phyloP scores from a whole-genome alignment of 53 echinoderm and acorn worm genomes.

The Actinopyga echinites region DNA sequence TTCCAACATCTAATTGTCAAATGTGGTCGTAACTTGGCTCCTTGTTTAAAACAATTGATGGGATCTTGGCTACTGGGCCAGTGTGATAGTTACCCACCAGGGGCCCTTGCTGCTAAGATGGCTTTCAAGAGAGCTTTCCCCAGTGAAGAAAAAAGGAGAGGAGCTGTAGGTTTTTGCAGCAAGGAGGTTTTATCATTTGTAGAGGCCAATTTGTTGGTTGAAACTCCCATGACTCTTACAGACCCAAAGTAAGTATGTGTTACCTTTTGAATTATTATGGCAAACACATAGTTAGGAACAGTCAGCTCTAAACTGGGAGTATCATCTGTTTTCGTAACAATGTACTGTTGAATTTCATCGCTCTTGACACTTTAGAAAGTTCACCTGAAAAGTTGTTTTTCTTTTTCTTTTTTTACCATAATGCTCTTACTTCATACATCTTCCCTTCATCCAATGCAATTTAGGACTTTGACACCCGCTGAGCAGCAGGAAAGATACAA shows the following conservation, averaged over 20 bases:
- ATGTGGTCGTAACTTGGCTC: constrained; percentile 84
- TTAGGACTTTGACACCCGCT: constrained; percentile 76
- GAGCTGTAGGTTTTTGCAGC: constrained; percentile 83
- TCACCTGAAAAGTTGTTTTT: too few relatives aligned
- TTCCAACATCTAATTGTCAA: constrained; percentile 69
- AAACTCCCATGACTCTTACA: constrained; percentile 77
- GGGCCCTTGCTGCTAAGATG: constrained; percentile 69
- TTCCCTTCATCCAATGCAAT: too few relatives aligned
- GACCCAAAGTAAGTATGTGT: constrained; percentile 78
- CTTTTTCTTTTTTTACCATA: too few relatives aligned
- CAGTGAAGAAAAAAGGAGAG: constrained; percentile 63
- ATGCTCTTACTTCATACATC: too few relatives aligned
- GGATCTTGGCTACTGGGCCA: constrained; percentile 91
- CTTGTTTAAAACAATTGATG: constrained; percentile 82
- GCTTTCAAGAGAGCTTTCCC: constrained; percentile 85
- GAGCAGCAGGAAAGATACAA: constrained; percentile 80
- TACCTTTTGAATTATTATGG: too few relatives aligned
- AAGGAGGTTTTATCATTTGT: constrained; percentile 58
- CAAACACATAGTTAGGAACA: too few relatives aligned
- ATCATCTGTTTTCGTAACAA: too few relatives aligned
- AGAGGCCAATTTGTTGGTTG: constrained; percentile 89
- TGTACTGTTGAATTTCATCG: too few relatives aligned
- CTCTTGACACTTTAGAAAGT: neutral
- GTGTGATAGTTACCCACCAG: constrained; percentile 84
- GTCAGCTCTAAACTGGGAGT: too few relatives aligned